A percentile compares a stretch with the other conserved stretches of the same genome.
phyloP scores from a whole-genome alignment of 2,888 invertebrate genomes.

The Protonemura montana region DNA sequence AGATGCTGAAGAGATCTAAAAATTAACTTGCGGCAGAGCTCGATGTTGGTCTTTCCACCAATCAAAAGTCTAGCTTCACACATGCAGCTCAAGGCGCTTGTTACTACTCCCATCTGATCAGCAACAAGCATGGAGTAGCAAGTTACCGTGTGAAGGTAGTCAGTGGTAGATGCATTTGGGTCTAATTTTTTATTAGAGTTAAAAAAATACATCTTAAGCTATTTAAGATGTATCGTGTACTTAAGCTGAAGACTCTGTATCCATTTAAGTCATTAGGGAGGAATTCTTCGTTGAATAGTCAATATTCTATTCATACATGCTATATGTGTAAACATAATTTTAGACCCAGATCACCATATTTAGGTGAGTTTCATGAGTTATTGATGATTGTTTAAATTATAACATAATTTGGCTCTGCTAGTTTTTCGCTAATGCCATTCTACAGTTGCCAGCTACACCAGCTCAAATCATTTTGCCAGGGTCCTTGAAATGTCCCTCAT shows the following conservation, averaged over 20 bases:
- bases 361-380: constrained; percentile 17
- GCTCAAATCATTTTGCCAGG: too few species aligned
- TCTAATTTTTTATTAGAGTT: neutral
- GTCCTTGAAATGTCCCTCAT: neutral
- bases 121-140: constrained; percentile 34
- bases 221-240: constrained; percentile 57
- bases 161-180: neutral
- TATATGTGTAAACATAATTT: constrained; percentile 55
- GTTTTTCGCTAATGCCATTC: too few species aligned
- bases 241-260: constrained; percentile 53
- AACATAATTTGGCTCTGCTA: too few species aligned
- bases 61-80: neutral
- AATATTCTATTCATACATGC: constrained; percentile 52
- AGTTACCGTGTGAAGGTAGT: neutral
- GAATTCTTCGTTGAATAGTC: constrained; percentile 50
- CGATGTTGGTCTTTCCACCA: neutral
- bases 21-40: neutral
- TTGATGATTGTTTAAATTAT: neutral
- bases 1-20: neutral
- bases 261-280: constrained; percentile 53
- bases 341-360: constrained; percentile 21
- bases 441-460: too few species aligned
- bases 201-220: constrained; percentile 47
- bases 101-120: constrained; percentile 15
- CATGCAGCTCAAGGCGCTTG: neutral